A percentile compares a stretch with the other conserved stretches of the same genome.
Evolutionary conservation across 2,888 invertebrate genomes (phyloP).

Genomic region (Cheilosia scutellata): DNA sequence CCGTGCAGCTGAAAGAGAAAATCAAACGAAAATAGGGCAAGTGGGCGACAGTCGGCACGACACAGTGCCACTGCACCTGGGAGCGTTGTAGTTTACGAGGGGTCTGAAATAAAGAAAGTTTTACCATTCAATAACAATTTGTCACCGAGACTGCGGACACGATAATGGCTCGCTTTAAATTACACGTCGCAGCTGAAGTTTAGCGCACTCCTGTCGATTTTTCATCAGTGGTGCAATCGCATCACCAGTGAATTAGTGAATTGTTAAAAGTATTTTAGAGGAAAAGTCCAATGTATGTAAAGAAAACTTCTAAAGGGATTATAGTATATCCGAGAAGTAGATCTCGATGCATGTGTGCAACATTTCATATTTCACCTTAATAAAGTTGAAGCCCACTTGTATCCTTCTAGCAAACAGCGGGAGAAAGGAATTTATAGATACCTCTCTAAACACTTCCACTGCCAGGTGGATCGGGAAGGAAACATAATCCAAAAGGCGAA

Average conservation of each 20-base stretch:
- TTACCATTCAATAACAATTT: constrained; percentile 76
- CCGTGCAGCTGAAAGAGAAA: constrained; percentile 9
- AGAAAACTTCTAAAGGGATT: background rate
- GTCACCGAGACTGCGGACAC: constrained; percentile 63
- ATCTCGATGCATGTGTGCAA: constrained; percentile 12
- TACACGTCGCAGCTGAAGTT: constrained; percentile 71
- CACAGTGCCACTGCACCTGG: constrained; percentile 58
- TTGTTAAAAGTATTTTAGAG: background rate
- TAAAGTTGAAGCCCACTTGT: constrained; percentile 30
- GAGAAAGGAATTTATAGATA: constrained; percentile 30
- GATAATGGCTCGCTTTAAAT: constrained; percentile 50
- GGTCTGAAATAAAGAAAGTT: constrained; percentile 73
- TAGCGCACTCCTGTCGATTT: constrained; percentile 41
- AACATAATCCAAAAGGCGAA: background rate
- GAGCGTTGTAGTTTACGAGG: constrained; percentile 57
- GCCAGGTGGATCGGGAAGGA: constrained; percentile 20
- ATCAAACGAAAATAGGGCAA: constrained; percentile 21
- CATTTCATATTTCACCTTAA: constrained; percentile 56
- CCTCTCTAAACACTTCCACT: background rate
- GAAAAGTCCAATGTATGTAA: background rate
- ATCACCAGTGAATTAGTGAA: background rate
- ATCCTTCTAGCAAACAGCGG: background rate
- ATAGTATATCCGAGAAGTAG: constrained; percentile 46
- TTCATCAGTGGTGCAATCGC: constrained; percentile 14
- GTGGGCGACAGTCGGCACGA: constrained; percentile 39